These are phyloP conservation scores for Eupithecia centaureata DNA, from an alignment of 2,888 invertebrate genomes.

Conservation along the genomic window DNA sequence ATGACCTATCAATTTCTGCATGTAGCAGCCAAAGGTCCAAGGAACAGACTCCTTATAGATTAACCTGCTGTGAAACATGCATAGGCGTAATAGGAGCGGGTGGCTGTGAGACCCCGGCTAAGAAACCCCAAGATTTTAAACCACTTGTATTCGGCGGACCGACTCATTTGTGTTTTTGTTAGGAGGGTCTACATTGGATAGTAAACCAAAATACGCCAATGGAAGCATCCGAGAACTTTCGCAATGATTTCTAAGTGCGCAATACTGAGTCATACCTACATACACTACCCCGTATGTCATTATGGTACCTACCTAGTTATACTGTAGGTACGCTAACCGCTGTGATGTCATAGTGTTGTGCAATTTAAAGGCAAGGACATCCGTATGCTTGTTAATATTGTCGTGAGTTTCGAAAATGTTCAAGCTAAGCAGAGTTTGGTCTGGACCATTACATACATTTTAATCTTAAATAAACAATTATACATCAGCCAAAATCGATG, in stretches of 20 bases:
- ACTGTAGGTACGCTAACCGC: not conserved
- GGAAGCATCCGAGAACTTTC: slow-evolving; percentile 5
- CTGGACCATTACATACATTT: no score
- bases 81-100: no score
- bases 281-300: not conserved
- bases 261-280: not conserved
- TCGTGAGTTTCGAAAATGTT: not conserved
- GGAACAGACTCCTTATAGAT: not conserved
- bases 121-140: no score
- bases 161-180: no score
- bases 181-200: no score
- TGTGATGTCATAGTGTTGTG: slow-evolving; percentile 2
- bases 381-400: not conserved
- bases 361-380: slow-evolving; percentile 1
- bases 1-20: no score
- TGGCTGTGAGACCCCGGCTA: no score
- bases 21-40: not conserved
- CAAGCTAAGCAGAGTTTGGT: no score
- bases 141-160: no score
- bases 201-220: no score
- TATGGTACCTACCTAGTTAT: not conserved
- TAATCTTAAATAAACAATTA: no score
- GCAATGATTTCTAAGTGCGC: not conserved
- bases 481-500: no score
- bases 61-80: not conserved